Evolutionary conservation across 2,888 invertebrate species (phyloP), one percentile per base, ranked within the genome.

Genomic region (Drosophila kambysellisi): DNA sequence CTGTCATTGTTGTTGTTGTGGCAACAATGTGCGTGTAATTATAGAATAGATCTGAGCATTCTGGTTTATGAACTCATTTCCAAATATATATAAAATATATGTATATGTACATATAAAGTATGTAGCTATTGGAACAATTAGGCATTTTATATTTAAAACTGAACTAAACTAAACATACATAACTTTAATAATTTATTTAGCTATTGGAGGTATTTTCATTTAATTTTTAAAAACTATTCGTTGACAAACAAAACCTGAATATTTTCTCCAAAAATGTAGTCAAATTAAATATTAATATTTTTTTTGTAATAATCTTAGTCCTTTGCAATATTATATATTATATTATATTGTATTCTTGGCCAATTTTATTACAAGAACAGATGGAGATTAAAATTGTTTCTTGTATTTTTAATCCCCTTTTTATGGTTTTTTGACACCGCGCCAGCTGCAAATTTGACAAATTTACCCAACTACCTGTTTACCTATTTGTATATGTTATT

Each of bases 61-160:
- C n/a, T 59, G 25, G 43, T 48, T 57, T 35, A 54, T 74, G 70
- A 70, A 76, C 67, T 79, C 67, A 78, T 78, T 78, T 78, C 67
- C 67, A 75, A 59, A 78, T 62, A 54, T 52, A 54, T 33, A 17
- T 41, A 29, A 43, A 43, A 37, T 33, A 39, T 59, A 37, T 33
- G 33, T 59, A 53, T 32, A 12, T 4, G 25, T 20, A 29, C 20
- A n/a, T 32, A 33, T 15, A 33, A 17, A 9, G 29, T 30, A 17
- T 8, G 15, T 25, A 43, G 37, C 15, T 37, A 12, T 20, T 20
- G 20, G 8, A 4, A 8, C 25, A 46, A 25, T 25, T 46, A 15
- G 25, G 46, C 46, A 25, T 46, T 46, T 46, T 8, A 2, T 25
- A 15, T 46, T 25, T 46, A 25, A 25, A 25, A 41, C 17, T n/a